A percentile compares a stretch with the other conserved stretches of the same genome.
These are phyloP conservation scores for Sphaeramia orbicularis DNA, from an alignment of 2,797 vertebrate species.

Conservation along the genomic window DNA sequence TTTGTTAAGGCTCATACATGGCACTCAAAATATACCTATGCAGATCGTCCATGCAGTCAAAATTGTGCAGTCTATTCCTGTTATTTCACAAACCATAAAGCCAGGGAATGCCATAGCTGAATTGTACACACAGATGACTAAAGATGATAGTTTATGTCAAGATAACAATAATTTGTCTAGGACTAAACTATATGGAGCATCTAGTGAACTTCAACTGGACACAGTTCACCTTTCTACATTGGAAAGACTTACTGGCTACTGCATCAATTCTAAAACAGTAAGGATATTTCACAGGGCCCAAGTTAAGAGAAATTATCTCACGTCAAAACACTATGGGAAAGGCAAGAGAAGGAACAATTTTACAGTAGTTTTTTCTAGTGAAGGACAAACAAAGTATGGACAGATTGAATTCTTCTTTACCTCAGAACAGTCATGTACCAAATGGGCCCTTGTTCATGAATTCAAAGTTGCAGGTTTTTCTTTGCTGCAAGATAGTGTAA, in stretches of 20 bases:
- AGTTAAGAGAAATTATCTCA: slow-evolving; percentile 29
- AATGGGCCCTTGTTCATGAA: slow-evolving; percentile 33
- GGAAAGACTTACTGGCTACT: slow-evolving; percentile 21
- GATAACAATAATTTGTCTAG: slow-evolving; percentile 10
- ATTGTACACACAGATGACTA: slow-evolving; percentile 31
- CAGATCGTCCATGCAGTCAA: slow-evolving; percentile 33
- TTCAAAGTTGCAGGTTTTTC: slow-evolving; percentile 16
- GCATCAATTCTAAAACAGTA: slow-evolving; percentile 5
- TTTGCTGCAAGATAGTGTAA: slow-evolving; percentile 24
- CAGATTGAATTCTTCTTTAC: slow-evolving; percentile 35
- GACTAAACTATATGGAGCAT: slow-evolving; percentile 6
- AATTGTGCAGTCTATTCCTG: slow-evolving; percentile 26
- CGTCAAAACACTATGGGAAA: slow-evolving; percentile 43
- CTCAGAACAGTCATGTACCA: slow-evolving; percentile 4
- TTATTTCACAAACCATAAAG: slow-evolving; percentile 43
- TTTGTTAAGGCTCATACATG: slow-evolving; percentile 37
- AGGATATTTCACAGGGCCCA: slow-evolving; percentile 23
- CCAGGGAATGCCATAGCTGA: slow-evolving; percentile 7
- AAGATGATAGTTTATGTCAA: slow-evolving; percentile 21
- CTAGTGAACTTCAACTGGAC: slow-evolving; percentile 9
- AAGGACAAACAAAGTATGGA: slow-evolving; percentile 30
- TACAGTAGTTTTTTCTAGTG: slow-evolving; percentile 25
- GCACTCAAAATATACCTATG: no score
- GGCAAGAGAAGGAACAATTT: slow-evolving; percentile 39
- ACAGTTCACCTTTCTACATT: slow-evolving; percentile 14